Conservation (phyloP, 1,140 invertebrate species). For the Cotesia typhae region DNA sequence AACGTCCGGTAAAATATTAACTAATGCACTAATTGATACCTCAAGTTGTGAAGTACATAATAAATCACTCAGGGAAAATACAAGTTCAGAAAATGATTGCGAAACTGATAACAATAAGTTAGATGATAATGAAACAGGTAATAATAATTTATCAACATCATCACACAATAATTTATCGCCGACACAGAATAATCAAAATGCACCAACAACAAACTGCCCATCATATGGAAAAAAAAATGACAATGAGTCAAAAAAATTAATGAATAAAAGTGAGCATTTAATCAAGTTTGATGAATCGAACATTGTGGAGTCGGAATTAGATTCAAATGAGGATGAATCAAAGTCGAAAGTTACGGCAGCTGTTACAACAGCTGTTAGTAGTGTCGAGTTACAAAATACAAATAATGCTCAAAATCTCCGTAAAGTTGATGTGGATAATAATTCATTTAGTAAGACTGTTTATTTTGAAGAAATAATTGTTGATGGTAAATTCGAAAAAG, state of each 20-base stretch:
- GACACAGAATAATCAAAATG: slow-evolving; percentile 43
- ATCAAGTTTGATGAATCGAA: slow-evolving; percentile 56
- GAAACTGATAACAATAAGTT: slow-evolving; percentile 32
- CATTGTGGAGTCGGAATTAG: slow-evolving; percentile 46
- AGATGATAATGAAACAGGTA: slow-evolving; percentile 45
- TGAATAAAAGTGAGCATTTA: slow-evolving; percentile 53
- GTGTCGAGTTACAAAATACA: slow-evolving; percentile 51
- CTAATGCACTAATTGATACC: slow-evolving; percentile 42
- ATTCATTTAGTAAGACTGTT: slow-evolving; percentile 54
- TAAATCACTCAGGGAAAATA: slow-evolving; percentile 50
- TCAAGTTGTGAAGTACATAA: slow-evolving; percentile 46
- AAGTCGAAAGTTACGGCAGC: slow-evolving; percentile 46
- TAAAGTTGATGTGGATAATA: slow-evolving; percentile 46
- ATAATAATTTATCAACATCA: slow-evolving; percentile 44
- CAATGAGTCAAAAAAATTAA: slow-evolving; percentile 44
- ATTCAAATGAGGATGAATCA: slow-evolving; percentile 53
- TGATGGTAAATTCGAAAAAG: slow-evolving; percentile 58
- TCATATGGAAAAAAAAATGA: slow-evolving; percentile 46
- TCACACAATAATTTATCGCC: slow-evolving; percentile 28
- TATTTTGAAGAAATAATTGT: slow-evolving; percentile 63
- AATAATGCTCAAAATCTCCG: slow-evolving; percentile 59
- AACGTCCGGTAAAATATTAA: slow-evolving; percentile 41
- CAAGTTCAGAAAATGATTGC: slow-evolving; percentile 27
- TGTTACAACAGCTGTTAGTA: slow-evolving; percentile 40
- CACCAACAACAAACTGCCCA: slow-evolving; percentile 29